Evolutionary conservation across 2,888 invertebrate species (phyloP).

Genomic region (Heteromurus nitidus): DNA sequence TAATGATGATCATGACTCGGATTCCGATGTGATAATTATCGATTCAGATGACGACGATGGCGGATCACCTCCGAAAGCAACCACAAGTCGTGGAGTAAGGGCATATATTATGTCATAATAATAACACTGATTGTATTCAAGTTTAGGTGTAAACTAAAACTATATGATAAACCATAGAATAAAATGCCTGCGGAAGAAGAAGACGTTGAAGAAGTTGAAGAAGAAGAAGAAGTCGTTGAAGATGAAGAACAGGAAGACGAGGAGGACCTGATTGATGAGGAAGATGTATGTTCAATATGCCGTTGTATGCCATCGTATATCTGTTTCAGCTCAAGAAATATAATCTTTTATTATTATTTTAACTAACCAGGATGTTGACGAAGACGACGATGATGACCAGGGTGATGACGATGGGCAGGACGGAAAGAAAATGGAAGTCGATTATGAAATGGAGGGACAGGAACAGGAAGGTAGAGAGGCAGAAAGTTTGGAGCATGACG

Average conservation of each 20-base stretch:
- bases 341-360: neutral
- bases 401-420: conserved; percentile 79
- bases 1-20: conserved; percentile 69
- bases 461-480: conserved; percentile 56
- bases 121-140: too few species aligned
- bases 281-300: conserved; percentile 25
- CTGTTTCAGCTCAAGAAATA: too few species aligned
- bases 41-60: conserved; percentile 71
- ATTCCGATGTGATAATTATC: conserved; percentile 71
- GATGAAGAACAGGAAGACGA: conserved; percentile 63
- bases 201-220: conserved; percentile 59
- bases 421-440: conserved; percentile 78
- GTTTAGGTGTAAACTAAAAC: too few species aligned
- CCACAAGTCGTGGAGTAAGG: conserved; percentile 48
- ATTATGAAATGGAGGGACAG: conserved; percentile 71
- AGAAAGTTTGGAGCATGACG: conserved; percentile 71
- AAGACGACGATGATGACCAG: conserved; percentile 75
- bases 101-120: neutral
- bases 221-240: conserved; percentile 56
- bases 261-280: conserved; percentile 59
- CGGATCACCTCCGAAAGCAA: conserved; percentile 11
- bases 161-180: neutral
- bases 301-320: too few species aligned
- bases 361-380: conserved; percentile 77
- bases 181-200: conserved; percentile 71